Conservation (phyloP, 2,113 vertebrate genomes). For the Protomyctophum bolini region DNA sequence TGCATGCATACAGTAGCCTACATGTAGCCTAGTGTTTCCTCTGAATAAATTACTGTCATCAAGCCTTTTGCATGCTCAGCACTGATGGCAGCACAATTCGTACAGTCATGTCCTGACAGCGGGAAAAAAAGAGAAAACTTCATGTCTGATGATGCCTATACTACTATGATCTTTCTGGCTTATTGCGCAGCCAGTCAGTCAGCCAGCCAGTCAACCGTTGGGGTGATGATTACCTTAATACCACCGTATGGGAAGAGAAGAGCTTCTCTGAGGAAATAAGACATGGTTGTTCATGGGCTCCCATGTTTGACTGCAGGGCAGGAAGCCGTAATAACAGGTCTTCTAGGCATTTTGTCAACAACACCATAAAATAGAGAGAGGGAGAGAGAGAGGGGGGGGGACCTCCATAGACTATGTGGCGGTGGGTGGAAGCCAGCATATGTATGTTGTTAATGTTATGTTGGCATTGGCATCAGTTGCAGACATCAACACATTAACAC, state of each 20-base stretch:
- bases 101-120: conserved; percentile 19
- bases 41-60: conserved; percentile 48
- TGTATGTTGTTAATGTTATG: not conserved
- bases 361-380: conserved; percentile 43
- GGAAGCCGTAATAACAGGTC: conserved; percentile 60
- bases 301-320: conserved; percentile 49
- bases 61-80: conserved; percentile 47
- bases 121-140: not conserved
- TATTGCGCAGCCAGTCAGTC: conserved; percentile 1
- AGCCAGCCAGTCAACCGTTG: conserved; percentile 5
- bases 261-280: too few species aligned
- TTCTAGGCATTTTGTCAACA: conserved; percentile 63
- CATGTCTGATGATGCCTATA: conserved; percentile 8
- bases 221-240: too few species aligned
- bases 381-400: conserved; percentile 1
- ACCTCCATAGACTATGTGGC: conserved; percentile 37
- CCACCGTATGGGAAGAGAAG: too few species aligned
- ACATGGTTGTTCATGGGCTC: conserved; percentile 25
- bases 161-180: too few species aligned
- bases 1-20: not conserved
- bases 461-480: conserved; percentile 12
- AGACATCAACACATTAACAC: not conserved
- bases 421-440: not conserved
- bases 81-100: too few species aligned
- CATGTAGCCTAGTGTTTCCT: conserved; percentile 11